A percentile compares a stretch with the other conserved stretches of the same genome.
phyloP scores from a whole-genome alignment of 1,140 invertebrate genomes.

The Anadara kagoshimensis region DNA sequence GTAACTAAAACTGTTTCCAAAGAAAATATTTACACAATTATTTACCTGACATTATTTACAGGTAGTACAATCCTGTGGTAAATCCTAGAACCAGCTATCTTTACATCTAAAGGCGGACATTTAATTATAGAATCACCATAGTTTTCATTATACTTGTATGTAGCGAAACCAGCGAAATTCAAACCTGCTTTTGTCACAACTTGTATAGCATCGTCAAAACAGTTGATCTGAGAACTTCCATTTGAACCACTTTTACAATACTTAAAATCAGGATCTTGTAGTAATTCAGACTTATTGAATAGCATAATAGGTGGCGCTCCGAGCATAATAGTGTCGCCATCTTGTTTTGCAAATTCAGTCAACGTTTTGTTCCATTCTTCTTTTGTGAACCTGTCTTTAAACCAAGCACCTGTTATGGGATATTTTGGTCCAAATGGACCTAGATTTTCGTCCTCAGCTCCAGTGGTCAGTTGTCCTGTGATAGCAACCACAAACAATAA shows the following conservation, averaged over 20 bases:
- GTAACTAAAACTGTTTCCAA: too few relatives aligned
- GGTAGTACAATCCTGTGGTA: conserved; percentile 58
- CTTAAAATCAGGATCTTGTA: conserved; percentile 40
- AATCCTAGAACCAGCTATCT: conserved; percentile 43
- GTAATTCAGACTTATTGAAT: conserved; percentile 33
- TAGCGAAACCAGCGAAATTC: conserved; percentile 41
- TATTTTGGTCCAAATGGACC: conserved; percentile 38
- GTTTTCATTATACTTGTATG: conserved; percentile 57
- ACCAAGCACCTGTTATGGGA: conserved; percentile 56
- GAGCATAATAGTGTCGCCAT: conserved; percentile 52
- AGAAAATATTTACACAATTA: too few relatives aligned
- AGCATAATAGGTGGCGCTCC: conserved; percentile 44
- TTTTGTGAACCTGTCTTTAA: conserved; percentile 43
- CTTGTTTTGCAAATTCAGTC: conserved; percentile 39
- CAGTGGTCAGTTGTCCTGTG: too few relatives aligned
- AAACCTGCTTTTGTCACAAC: conserved; percentile 43
- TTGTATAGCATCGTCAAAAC: conserved; percentile 47
- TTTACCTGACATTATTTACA: neutral
- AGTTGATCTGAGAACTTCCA: conserved; percentile 17
- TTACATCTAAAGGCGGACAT: conserved; percentile 54
- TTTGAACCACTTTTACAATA: conserved; percentile 35
- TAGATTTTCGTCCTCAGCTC: too few relatives aligned
- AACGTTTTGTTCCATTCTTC: conserved; percentile 52
- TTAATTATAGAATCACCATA: conserved; percentile 50
- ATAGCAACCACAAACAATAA: too few relatives aligned